A percentile compares a stretch with the other conserved stretches of the same genome.
Evolutionary conservation across 2,888 invertebrate genomes (phyloP).

Genomic region (Caenorhabditis sp.): DNA sequence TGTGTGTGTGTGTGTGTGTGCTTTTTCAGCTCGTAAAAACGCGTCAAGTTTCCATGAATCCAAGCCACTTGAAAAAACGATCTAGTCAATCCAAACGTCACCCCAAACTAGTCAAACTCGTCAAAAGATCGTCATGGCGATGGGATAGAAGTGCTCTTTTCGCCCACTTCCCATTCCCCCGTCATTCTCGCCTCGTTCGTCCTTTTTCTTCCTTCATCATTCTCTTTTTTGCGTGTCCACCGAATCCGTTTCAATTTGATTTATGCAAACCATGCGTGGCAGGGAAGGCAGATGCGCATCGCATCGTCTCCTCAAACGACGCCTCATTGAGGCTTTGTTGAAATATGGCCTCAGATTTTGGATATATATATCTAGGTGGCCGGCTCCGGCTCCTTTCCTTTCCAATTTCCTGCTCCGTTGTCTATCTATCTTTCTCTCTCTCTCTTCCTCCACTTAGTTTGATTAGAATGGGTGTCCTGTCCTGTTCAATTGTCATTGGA

Average conservation of each 20-base stretch:
- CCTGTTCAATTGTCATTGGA: too few relatives aligned
- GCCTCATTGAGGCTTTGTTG: slow-evolving; percentile 39
- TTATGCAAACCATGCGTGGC: slow-evolving; percentile 41
- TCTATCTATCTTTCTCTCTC: slow-evolving; percentile 4
- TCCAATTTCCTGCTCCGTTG: neutral
- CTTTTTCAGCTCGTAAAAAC: too few relatives aligned
- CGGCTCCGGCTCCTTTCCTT: neutral
- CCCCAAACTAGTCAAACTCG: neutral
- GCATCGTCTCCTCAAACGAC: slow-evolving; percentile 24
- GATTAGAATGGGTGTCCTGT: slow-evolving; percentile 9
- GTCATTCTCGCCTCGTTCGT: neutral
- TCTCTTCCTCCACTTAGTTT: slow-evolving; percentile 13
- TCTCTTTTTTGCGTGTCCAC: slow-evolving; percentile 23
- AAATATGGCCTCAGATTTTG: slow-evolving; percentile 42
- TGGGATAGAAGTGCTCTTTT: neutral
- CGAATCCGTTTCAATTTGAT: slow-evolving; percentile 51
- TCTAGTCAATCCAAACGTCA: neutral
- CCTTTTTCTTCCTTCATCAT: slow-evolving; percentile 15
- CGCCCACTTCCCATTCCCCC: neutral
- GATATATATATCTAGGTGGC: slow-evolving; percentile 21
- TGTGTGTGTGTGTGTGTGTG: too few relatives aligned
- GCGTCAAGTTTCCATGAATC: too few relatives aligned
- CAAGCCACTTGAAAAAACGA: too few relatives aligned
- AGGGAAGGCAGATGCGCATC: slow-evolving; percentile 37
- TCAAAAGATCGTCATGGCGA: slow-evolving; percentile 19